phyloP scores from a whole-genome alignment of 2,888 invertebrate genomes.

The Eupeodes latifasciatus region DNA sequence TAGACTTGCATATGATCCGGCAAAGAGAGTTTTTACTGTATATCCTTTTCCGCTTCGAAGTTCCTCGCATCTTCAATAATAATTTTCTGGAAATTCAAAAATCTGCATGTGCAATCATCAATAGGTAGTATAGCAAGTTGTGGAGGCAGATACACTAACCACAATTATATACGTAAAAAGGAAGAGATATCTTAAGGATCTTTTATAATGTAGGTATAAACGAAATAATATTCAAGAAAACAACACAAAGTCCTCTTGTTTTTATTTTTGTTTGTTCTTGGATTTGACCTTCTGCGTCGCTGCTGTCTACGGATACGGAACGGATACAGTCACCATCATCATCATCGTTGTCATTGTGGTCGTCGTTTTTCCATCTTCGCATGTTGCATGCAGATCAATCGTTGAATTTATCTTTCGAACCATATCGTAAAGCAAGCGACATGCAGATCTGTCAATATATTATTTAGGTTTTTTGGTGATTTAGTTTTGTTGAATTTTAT shows the following conservation, averaged over 20 bases:
- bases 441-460: constrained; percentile 76
- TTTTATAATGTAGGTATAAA: not conserved
- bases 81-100: constrained; percentile 75
- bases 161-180: not conserved
- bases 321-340: not conserved
- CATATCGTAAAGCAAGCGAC: constrained; percentile 75
- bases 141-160: not conserved
- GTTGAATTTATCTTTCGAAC: constrained; percentile 73
- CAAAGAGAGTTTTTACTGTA: not conserved
- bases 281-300: constrained; percentile 59
- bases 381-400: constrained; percentile 76
- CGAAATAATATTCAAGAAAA: constrained; percentile 38
- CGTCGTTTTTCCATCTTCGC: constrained; percentile 33
- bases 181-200: constrained; percentile 31
- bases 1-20: not conserved
- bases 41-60: constrained; percentile 20
- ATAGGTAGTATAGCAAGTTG: not conserved
- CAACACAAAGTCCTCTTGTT: constrained; percentile 32
- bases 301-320: no score
- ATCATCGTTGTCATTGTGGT: not conserved
- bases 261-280: constrained; percentile 5
- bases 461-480: constrained; percentile 81
- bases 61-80: constrained; percentile 70
- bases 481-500: constrained; percentile 85
- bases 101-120: constrained; percentile 76